phyloP scores from a whole-genome alignment of 2,888 invertebrate genomes.

The Rapana venosa region DNA sequence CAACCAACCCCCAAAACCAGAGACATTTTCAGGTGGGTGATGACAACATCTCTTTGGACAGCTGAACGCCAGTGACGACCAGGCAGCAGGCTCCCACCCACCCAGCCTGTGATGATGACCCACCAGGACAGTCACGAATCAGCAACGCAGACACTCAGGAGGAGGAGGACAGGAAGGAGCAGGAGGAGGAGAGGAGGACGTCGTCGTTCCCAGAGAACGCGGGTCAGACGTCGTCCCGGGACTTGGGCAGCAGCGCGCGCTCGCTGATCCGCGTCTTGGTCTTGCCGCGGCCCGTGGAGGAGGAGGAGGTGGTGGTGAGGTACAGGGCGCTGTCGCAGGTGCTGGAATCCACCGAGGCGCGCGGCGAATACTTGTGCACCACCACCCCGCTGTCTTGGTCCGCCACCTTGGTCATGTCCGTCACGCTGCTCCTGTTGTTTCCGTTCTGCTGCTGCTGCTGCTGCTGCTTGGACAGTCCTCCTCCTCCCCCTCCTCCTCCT shows the following conservation, averaged over 20 bases:
- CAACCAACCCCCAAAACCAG: no score
- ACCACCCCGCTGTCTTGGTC: slow-evolving; percentile 49
- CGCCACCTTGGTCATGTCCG: slow-evolving; percentile 35
- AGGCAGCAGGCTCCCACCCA: no score
- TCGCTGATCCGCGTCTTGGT: slow-evolving; percentile 34
- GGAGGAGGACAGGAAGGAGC: background rate
- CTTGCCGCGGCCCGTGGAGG: slow-evolving; percentile 26
- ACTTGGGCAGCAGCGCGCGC: slow-evolving; percentile 32
- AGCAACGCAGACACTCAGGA: background rate
- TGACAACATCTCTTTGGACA: no score
- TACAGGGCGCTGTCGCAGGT: slow-evolving; percentile 36
- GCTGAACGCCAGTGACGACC: no score
- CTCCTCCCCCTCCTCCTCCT: background rate
- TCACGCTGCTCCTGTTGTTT: slow-evolving; percentile 6
- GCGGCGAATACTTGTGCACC: slow-evolving; percentile 46
- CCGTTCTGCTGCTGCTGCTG: slow-evolving; percentile 27
- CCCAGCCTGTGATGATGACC: background rate
- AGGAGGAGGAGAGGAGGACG: background rate
- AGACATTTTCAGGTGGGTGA: no score
- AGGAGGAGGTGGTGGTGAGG: no score
- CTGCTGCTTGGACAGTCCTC: slow-evolving; percentile 29
- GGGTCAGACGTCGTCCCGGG: slow-evolving; percentile 40
- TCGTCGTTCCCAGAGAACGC: no score
- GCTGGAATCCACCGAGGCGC: slow-evolving; percentile 47
- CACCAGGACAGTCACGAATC: background rate